Evolutionary conservation across 2,888 invertebrate species (phyloP).

Genomic region (Synanthedon andrenaeformis): DNA sequence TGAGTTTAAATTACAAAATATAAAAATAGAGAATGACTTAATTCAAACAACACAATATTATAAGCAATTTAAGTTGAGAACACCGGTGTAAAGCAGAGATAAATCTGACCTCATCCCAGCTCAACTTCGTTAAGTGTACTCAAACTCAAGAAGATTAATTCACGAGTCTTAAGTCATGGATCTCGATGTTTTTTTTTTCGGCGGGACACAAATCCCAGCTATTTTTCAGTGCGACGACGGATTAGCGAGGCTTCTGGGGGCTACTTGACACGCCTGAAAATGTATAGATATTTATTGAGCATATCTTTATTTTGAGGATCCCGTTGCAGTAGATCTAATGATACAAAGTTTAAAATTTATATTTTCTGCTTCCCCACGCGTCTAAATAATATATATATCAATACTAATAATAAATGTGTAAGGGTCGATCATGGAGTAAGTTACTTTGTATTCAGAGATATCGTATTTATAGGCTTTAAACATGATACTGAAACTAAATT

Average conservation of each 20-base stretch:
- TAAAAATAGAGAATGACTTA: no score
- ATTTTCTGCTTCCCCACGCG: no score
- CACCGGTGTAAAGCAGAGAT: background rate
- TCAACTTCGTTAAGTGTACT: background rate
- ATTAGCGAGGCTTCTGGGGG: conserved; percentile 2
- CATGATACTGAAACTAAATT: no score
- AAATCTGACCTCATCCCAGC: background rate
- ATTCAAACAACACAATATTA: no score
- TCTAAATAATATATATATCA: no score
- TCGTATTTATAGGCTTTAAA: no score
- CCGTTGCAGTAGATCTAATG: no score
- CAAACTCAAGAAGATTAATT: conserved; percentile 4
- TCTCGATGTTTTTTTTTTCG: conserved; percentile 1
- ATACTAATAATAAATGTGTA: no score
- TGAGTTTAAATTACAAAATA: no score
- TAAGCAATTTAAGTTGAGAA: no score
- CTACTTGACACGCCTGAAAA: background rate
- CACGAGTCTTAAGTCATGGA: conserved; percentile 3
- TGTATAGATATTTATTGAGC: background rate
- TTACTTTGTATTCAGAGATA: no score
- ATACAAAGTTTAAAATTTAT: background rate
- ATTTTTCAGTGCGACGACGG: conserved; percentile 4
- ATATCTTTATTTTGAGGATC: background rate
- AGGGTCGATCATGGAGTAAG: no score
- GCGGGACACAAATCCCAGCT: conserved; percentile 4